Percentiles rank a stretch among this genome's conserved stretches.
Conservation (phyloP, 2,797 vertebrate genomes). For the Somateria mollissima region DNA sequence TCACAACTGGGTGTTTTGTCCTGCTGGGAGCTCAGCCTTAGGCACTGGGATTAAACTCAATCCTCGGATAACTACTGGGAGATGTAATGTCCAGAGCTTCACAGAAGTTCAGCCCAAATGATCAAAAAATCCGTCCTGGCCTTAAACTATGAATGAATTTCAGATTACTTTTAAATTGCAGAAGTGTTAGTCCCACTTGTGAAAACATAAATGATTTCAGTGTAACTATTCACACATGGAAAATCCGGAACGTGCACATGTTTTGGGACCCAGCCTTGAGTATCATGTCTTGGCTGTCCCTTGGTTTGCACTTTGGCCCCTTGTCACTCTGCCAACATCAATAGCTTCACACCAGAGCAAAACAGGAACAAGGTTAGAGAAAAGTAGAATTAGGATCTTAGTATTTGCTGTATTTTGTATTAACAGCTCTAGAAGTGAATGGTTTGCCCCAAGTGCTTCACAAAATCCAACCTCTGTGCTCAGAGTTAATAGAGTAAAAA, state of each 20-base stretch:
- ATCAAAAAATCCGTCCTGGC: not conserved
- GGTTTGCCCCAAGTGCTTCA: not conserved
- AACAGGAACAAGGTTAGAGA: not conserved
- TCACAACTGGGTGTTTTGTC: fast-evolving
- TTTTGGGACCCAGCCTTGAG: not conserved
- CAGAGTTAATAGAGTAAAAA: not conserved
- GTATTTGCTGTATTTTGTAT: not conserved
- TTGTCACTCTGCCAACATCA: not conserved
- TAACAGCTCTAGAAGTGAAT: not conserved
- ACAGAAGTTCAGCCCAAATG: not conserved
- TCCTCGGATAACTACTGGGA: not conserved
- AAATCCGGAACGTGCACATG: not conserved
- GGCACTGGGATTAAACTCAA: not conserved
- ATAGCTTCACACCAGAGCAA: not conserved
- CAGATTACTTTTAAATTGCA: not conserved
- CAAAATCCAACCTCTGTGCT: not conserved
- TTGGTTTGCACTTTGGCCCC: not conserved
- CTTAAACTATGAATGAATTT: not conserved
- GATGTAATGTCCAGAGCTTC: not conserved
- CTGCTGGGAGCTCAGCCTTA: not conserved
- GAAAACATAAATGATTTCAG: not conserved
- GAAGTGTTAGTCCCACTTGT: not conserved
- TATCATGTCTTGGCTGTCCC: not conserved
- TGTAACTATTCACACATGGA: not conserved
- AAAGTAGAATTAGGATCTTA: not conserved